Conservation (phyloP, 2,888 invertebrate genomes). For the Drosophila phalerata region DNA sequence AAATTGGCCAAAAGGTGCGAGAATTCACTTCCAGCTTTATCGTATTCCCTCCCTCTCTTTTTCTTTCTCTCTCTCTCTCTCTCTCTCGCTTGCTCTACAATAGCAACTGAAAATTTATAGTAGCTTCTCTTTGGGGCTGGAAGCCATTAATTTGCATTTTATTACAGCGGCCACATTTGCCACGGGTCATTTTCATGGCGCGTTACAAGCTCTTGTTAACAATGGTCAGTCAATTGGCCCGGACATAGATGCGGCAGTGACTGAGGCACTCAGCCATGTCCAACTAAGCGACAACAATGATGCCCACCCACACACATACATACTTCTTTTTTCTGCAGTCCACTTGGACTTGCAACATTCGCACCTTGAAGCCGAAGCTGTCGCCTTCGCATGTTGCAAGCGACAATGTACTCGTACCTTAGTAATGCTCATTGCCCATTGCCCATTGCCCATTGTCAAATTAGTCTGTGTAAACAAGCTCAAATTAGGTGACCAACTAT, state of each 20-base stretch:
- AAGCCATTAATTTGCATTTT: slow-evolving; percentile 79
- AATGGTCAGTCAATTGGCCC: slow-evolving; percentile 77
- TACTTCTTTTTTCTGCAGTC: slow-evolving; percentile 28
- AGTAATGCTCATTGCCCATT: slow-evolving; percentile 63
- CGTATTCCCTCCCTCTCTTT: slow-evolving; percentile 8
- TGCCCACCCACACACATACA: slow-evolving; percentile 51
- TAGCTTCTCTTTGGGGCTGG: slow-evolving; percentile 36
- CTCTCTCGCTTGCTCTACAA: slow-evolving; percentile 13
- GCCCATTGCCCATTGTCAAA: slow-evolving; percentile 75
- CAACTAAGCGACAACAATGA: slow-evolving; percentile 81
- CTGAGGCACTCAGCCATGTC: slow-evolving; percentile 67
- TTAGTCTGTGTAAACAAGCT: slow-evolving; percentile 67
- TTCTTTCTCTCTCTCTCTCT: slow-evolving; percentile 7
- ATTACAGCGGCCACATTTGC: slow-evolving; percentile 75
- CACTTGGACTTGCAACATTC: slow-evolving; percentile 67
- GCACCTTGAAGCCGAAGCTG: slow-evolving; percentile 58
- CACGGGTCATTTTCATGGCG: slow-evolving; percentile 81
- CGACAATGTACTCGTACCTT: slow-evolving; percentile 26
- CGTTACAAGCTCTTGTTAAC: slow-evolving; percentile 71
- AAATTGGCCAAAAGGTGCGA: slow-evolving; percentile 77
- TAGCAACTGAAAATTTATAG: slow-evolving; percentile 63
- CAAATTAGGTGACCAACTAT: slow-evolving; percentile 70
- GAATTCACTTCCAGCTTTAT: slow-evolving; percentile 50
- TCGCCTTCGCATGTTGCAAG: slow-evolving; percentile 60
- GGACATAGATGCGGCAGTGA: slow-evolving; percentile 61